Conservation (phyloP, 2,888 invertebrate genomes). For the Oxycera nigricornis region DNA sequence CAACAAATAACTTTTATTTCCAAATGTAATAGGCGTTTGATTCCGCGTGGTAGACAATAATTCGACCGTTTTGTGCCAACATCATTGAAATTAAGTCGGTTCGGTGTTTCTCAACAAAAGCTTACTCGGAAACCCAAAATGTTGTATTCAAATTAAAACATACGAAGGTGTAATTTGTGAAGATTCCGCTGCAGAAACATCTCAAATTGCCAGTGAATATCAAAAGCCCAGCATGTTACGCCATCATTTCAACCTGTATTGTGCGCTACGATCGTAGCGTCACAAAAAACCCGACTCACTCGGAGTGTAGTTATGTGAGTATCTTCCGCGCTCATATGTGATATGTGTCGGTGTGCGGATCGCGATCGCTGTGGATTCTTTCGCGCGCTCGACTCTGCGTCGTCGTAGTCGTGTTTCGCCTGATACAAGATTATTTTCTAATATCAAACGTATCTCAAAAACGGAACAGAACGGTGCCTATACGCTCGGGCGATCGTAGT, state of each 20-base stretch:
- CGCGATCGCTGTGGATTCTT: neutral
- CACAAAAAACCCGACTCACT: neutral
- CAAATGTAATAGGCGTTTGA: too few species aligned
- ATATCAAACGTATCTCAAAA: slow-evolving; percentile 6
- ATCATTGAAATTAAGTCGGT: too few species aligned
- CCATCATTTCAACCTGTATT: neutral
- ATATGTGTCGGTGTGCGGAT: neutral
- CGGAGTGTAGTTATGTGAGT: neutral
- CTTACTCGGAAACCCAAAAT: too few species aligned
- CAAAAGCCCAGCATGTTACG: neutral
- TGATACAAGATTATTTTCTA: slow-evolving; percentile 14
- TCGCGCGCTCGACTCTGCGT: neutral
- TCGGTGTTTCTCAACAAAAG: too few species aligned
- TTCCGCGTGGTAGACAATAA: too few species aligned
- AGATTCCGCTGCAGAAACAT: neutral
- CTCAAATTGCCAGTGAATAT: neutral
- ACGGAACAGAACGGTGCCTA: slow-evolving; percentile 4
- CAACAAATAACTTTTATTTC: too few species aligned
- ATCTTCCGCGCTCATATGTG: too few species aligned
- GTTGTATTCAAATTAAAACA: too few species aligned
- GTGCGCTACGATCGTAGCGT: neutral
- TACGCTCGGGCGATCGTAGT: neutral
- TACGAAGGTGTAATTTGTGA: too few species aligned
- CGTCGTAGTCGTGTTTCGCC: neutral
- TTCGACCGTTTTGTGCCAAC: too few species aligned